These are phyloP conservation scores for Poecile montanus DNA, from an alignment of 2,797 vertebrate genomes.

Conservation along the genomic window DNA sequence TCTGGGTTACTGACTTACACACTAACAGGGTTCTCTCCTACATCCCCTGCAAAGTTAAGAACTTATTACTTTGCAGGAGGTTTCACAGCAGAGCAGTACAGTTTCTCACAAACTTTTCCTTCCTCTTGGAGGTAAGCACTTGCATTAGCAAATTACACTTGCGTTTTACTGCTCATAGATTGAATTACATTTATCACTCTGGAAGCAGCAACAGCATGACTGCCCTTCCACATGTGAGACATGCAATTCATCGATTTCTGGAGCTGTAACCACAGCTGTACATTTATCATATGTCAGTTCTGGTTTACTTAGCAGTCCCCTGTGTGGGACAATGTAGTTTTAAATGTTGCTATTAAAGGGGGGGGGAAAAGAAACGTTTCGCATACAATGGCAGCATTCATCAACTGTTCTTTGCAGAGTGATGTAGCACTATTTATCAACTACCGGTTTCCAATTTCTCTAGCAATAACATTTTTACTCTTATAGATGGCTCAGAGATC, in stretches of 20 bases:
- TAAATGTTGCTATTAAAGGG: constrained; percentile 40
- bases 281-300: constrained; percentile 74
- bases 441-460: constrained; percentile 21
- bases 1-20: background rate
- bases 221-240: constrained; percentile 60
- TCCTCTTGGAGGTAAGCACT: constrained; percentile 10
- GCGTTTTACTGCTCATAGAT: constrained; percentile 51
- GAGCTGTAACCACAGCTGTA: constrained; percentile 46
- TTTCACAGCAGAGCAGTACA: constrained; percentile 1
- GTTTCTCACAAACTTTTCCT: constrained; percentile 12
- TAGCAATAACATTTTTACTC: constrained; percentile 13
- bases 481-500: background rate
- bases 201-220: constrained; percentile 58
- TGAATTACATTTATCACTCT: constrained; percentile 70
- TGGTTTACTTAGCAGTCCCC: constrained; percentile 60
- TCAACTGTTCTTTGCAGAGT: background rate
- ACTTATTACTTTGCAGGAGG: constrained; percentile 1
- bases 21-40: background rate
- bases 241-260: constrained; percentile 68
- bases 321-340: constrained; percentile 34
- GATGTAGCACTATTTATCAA: constrained; percentile 26
- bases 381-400: constrained; percentile 24
- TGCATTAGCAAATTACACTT: constrained; percentile 21
- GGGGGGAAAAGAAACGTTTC: background rate
- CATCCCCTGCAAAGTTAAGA: constrained; percentile 12